A percentile compares a stretch with the other conserved stretches of the same genome.
These are phyloP conservation scores for Mesitornis unicolor DNA, from an alignment of 2,113 vertebrate species.

Conservation along the genomic window DNA sequence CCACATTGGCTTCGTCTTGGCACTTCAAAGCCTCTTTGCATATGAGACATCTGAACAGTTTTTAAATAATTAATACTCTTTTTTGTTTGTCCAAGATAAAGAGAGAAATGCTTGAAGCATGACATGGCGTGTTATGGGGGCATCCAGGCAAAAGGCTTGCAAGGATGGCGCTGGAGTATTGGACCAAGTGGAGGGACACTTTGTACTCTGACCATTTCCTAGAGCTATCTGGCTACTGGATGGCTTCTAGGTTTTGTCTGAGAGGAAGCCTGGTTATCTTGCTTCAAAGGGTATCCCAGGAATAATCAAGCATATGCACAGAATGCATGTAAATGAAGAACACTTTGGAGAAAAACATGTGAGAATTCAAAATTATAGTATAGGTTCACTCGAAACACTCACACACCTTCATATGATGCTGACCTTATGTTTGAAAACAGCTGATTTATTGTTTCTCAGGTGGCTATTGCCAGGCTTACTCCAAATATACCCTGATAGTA, in stretches of 20 bases:
- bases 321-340: neutral
- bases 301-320: neutral
- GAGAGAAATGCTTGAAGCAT: neutral
- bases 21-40: neutral
- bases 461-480: neutral
- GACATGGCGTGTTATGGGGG: neutral
- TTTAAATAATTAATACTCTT: neutral
- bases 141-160: neutral
- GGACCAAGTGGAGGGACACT: neutral
- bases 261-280: neutral
- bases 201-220: neutral
- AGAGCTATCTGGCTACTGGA: neutral
- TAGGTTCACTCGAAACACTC: neutral
- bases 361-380: neutral
- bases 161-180: neutral
- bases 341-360: neutral
- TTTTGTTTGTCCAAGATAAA: neutral
- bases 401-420: neutral
- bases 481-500: neutral
- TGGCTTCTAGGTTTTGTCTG: neutral
- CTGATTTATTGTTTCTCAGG: neutral
- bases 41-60: neutral
- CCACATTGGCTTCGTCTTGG: accelerated
- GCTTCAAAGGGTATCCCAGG: neutral
- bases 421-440: neutral